Evolutionary conservation across 53 echinoderm and acorn worm species (phyloP), one percentile per base, ranked within the genome.

Genomic region (Astropecten irregularis): DNA sequence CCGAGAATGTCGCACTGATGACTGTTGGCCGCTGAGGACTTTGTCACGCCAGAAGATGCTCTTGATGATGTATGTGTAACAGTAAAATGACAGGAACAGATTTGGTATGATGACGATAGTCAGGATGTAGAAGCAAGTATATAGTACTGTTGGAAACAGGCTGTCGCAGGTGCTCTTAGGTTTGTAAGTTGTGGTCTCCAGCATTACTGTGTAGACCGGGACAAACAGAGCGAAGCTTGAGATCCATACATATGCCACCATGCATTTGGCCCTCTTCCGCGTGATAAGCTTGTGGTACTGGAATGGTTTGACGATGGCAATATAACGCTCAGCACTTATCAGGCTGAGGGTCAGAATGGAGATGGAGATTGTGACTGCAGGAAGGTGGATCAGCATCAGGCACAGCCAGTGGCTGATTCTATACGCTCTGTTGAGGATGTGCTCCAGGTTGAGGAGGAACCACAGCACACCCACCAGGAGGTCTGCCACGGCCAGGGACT

Each of bases 401-500:
- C 79, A 79, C 9, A 61, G 60, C 79, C 79, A 79, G 13, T 79
- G 40, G 14, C 49, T 58, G 5, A 79, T 18, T 19, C 13, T 9
- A 11, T 61, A 46, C 9, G 16, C 62, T 4, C 0, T 10, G 48
- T 46, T 62, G 21, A 79, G 22, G 49, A 79, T 63, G 79, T 20
- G 19, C 16, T 85, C 87, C 3, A 94, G 36, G 2, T 86, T 79
- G 14, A 91, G 77, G 49, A 84, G 74, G 3, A 91, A 49, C 57
- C 88, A 88, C 66, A 87, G 79, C 19, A 91, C 40, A 4, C 95
- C 95, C 25, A 94, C 86, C 83, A 86, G 85, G 16, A 94, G 66
- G 42, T 94, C 95, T 11, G 95, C 91, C 18, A 71, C 50, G 5
- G 95, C 91, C 1, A 94, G 86, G 1, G 88, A 91, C 82, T 94